These are phyloP conservation scores for Calameuta filiformis DNA, from an alignment of 2,888 invertebrate species.

Conservation along the genomic window DNA sequence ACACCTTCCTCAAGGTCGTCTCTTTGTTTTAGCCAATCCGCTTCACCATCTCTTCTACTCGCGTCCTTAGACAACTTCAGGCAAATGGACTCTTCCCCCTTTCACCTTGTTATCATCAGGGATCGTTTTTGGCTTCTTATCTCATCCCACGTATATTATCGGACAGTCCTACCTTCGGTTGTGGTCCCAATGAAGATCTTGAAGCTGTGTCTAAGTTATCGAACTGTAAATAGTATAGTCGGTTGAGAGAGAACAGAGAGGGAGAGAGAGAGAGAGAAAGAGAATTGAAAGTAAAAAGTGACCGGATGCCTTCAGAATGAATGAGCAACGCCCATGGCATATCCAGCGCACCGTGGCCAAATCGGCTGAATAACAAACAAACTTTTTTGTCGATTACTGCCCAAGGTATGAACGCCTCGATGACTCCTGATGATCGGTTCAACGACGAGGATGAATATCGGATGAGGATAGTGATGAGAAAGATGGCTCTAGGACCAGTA, in stretches of 20 bases:
- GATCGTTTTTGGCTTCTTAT: background rate
- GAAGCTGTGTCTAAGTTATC: background rate
- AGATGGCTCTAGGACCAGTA: background rate
- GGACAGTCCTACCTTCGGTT: background rate
- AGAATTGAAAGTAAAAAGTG: background rate
- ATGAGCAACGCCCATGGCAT: constrained; percentile 18
- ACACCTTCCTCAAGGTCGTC: background rate
- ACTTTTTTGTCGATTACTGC: constrained; percentile 12
- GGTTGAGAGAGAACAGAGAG: background rate
- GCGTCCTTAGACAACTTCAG: background rate
- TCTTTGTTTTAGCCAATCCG: background rate
- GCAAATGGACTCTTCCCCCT: background rate
- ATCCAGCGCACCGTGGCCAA: constrained; percentile 17
- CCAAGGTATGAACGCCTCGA: background rate
- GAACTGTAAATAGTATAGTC: background rate
- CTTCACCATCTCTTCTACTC: background rate
- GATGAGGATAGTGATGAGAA: background rate
- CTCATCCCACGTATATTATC: background rate
- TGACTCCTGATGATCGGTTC: background rate
- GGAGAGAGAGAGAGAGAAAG: background rate
- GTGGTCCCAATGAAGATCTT: background rate
- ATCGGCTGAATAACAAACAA: constrained; percentile 21
- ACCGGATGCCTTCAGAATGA: background rate
- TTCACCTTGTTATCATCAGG: background rate
- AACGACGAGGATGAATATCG: background rate